phyloP scores from a whole-genome alignment of 2,113 vertebrate genomes.

The Turdus rufiventris region DNA sequence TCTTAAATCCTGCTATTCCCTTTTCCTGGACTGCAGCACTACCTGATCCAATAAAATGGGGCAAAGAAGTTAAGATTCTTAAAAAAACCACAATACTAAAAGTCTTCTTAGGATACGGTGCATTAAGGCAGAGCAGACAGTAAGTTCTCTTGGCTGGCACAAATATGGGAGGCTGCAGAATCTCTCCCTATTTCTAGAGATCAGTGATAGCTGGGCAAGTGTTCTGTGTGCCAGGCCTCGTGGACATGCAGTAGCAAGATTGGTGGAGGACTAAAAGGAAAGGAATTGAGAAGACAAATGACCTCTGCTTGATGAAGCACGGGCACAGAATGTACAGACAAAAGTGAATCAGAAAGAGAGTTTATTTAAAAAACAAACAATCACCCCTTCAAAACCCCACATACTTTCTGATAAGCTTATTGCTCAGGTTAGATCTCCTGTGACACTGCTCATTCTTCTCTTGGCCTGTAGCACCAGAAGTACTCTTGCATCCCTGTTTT shows the following conservation, averaged over 20 bases:
- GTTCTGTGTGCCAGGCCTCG: background rate
- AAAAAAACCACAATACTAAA: background rate
- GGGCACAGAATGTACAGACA: background rate
- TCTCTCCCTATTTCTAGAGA: background rate
- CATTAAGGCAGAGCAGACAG: background rate
- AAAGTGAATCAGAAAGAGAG: background rate
- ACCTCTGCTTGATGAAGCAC: background rate
- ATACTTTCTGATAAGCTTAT: background rate
- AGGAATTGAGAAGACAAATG: background rate
- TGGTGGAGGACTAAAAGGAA: background rate
- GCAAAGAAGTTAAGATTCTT: background rate
- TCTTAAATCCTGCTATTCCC: background rate
- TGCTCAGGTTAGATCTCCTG: background rate
- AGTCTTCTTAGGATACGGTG: background rate
- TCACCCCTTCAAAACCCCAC: background rate
- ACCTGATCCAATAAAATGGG: background rate
- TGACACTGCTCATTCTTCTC: background rate
- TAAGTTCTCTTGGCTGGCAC: background rate
- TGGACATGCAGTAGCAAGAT: background rate
- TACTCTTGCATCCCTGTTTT: background rate
- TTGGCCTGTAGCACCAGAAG: background rate
- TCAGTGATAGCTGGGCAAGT: background rate
- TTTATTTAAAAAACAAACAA: slow-evolving; percentile 34
- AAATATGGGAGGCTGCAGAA: background rate
- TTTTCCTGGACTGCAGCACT: background rate